These are phyloP conservation scores for Protomyctophum bolini DNA, from an alignment of 2,113 vertebrate species.

Conservation along the genomic window DNA sequence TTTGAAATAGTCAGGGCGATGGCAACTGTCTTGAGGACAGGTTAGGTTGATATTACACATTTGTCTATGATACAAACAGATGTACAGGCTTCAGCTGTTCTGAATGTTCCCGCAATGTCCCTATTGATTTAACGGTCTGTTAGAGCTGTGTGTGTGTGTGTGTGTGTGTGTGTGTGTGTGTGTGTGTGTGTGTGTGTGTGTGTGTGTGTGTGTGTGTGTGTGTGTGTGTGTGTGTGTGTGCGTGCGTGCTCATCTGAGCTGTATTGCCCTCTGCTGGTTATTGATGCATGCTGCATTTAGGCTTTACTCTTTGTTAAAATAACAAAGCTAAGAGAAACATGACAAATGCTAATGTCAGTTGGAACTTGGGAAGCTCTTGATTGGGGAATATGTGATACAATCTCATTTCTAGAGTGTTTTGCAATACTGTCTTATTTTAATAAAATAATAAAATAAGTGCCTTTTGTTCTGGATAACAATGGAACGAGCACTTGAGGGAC, in stretches of 20 bases:
- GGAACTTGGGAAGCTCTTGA: not conserved
- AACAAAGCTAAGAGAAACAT: not conserved
- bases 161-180: too few species aligned
- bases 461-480: not conserved
- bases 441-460: not conserved
- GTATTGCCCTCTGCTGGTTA: conserved; percentile 66
- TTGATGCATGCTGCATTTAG: conserved; percentile 4
- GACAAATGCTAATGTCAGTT: not conserved
- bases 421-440: not conserved
- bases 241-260: conserved; percentile 32
- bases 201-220: too few species aligned
- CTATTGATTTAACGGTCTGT: too few species aligned
- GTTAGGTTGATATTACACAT: not conserved
- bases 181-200: too few species aligned
- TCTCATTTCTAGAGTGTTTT: not conserved
- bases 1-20: too few species aligned
- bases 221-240: too few species aligned
- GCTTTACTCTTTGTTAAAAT: not conserved
- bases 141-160: too few species aligned
- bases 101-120: too few species aligned
- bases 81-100: too few species aligned
- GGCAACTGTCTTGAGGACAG: too few species aligned
- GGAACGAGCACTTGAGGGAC: not conserved
- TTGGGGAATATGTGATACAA: not conserved
- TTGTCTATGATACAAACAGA: too few species aligned